These are phyloP conservation scores for Rousettus leschenaultii DNA, from an alignment of 2,113 vertebrate species.

Conservation along the genomic window DNA sequence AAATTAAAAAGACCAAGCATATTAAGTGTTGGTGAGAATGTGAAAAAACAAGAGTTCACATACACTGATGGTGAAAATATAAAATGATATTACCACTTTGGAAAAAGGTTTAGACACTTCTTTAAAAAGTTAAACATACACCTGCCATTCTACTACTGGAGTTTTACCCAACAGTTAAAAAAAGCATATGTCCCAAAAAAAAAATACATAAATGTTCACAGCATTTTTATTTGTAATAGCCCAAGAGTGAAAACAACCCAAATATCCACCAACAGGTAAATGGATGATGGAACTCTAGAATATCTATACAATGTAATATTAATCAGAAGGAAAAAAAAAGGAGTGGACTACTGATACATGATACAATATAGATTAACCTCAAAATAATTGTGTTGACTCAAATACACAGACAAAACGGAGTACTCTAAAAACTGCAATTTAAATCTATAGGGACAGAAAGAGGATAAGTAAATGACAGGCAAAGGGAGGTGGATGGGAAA, in stretches of 20 bases:
- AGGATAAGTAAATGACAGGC: background rate
- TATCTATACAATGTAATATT: background rate
- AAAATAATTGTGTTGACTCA: slow-evolving; percentile 1
- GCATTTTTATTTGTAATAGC: background rate
- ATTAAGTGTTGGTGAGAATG: background rate
- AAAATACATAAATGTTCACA: background rate
- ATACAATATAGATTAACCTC: background rate
- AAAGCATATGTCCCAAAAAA: background rate
- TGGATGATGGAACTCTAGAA: background rate
- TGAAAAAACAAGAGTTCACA: background rate
- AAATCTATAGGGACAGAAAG: background rate
- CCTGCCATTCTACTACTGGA: background rate
- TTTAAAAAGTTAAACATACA: background rate
- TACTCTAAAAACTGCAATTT: background rate
- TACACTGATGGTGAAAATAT: background rate
- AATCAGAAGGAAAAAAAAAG: background rate
- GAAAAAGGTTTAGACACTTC: background rate
- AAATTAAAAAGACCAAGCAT: background rate
- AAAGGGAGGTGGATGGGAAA: background rate
- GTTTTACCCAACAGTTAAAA: background rate
- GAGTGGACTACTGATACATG: background rate
- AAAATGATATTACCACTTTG: background rate
- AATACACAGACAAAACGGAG: background rate
- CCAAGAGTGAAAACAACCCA: background rate
- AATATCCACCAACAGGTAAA: background rate